Conservation (phyloP, 2,888 invertebrate species). For the Parnassius mnemosyne region DNA sequence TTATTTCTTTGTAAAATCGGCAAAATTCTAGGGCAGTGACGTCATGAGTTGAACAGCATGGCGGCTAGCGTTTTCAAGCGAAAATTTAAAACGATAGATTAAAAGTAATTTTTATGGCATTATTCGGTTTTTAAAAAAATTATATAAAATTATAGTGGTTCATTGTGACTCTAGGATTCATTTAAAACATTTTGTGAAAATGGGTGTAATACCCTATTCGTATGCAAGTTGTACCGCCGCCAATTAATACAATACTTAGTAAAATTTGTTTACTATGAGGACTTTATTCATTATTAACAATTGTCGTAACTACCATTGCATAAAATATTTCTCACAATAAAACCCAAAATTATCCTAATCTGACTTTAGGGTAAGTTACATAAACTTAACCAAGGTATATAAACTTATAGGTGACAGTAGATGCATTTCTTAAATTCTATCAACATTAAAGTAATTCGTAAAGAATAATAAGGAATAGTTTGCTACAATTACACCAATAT, state of each 20-base stretch:
- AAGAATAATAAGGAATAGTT: not conserved
- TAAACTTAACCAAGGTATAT: not conserved
- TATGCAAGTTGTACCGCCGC: not conserved
- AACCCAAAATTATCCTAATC: slow-evolving; percentile 12
- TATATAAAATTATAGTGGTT: too few species aligned
- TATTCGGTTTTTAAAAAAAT: too few species aligned
- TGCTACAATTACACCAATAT: not conserved
- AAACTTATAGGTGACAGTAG: not conserved
- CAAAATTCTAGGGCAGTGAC: too few species aligned
- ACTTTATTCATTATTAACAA: not conserved
- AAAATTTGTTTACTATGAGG: not conserved
- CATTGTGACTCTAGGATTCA: too few species aligned
- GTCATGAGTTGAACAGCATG: too few species aligned
- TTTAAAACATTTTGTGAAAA: too few species aligned
- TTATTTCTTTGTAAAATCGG: too few species aligned
- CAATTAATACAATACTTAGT: not conserved
- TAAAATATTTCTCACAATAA: slow-evolving; percentile 14
- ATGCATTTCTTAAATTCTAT: not conserved
- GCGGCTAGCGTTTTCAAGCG: too few species aligned
- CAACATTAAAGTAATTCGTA: not conserved
- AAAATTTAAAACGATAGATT: too few species aligned
- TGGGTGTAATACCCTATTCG: too few species aligned
- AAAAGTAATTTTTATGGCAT: too few species aligned
- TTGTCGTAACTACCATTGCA: slow-evolving; percentile 4
- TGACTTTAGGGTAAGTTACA: slow-evolving; percentile 3